These are phyloP conservation scores for Flexamia atlantica DNA, from an alignment of 2,888 invertebrate genomes.

Conservation along the genomic window DNA sequence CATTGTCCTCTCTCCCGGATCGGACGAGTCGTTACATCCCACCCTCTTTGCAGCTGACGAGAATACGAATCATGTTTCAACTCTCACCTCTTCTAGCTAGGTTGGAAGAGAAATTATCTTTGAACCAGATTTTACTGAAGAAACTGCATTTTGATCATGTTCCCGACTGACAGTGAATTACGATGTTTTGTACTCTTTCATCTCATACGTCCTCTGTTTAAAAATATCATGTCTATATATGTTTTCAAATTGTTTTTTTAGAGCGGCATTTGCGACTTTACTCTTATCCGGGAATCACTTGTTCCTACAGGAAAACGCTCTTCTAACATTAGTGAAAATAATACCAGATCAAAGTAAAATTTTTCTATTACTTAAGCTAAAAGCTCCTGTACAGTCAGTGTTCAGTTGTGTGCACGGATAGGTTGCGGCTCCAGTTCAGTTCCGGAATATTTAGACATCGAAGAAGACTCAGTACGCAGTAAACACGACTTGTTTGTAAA, in stretches of 20 bases:
- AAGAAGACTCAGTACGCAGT: neutral
- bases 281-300: too few relatives aligned
- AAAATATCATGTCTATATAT: too few relatives aligned
- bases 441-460: conserved; percentile 12
- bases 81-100: neutral
- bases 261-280: too few relatives aligned
- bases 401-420: neutral
- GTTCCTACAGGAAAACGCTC: too few relatives aligned
- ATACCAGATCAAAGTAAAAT: too few relatives aligned
- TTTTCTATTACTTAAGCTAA: too few relatives aligned
- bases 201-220: neutral
- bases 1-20: neutral
- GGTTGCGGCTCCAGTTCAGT: neutral
- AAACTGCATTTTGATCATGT: neutral
- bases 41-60: neutral
- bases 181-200: too few relatives aligned
- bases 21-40: neutral
- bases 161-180: neutral
- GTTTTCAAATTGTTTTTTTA: too few relatives aligned
- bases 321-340: too few relatives aligned
- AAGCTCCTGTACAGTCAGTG: too few relatives aligned
- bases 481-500: conserved; percentile 32
- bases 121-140: neutral
- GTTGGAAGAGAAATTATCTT: neutral
- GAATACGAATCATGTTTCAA: neutral